Evolutionary conservation across 2,797 vertebrate species (phyloP), one percentile per base, ranked within the genome.

Genomic region (Babyrousa celebensis): DNA sequence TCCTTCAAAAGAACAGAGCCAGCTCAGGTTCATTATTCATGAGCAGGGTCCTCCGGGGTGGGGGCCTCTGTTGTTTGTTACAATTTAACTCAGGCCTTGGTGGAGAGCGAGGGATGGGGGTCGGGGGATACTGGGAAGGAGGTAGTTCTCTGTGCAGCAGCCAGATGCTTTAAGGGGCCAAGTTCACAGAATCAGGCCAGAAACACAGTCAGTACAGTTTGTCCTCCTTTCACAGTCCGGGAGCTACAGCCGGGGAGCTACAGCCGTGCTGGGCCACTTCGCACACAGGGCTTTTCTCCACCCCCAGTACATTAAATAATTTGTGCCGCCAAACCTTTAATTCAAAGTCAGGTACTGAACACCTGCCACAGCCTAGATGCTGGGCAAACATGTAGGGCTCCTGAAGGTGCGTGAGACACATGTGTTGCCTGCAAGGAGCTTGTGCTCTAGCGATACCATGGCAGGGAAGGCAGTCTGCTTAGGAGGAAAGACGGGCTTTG

Each of bases 1-100:
- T 77, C 70, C 96, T 95, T 95, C 85, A 58, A 91, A 94, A 91
- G 86, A 74, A 12, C 0, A 8, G 40, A 88, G 71, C 77, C 27
- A 17, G 15, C 52, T 32, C 15, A 5, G 17, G 71, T 70, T 96
- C 84, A 94, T 89, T 93, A 80, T 83, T 93, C 70, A n/a, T 54
- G 85, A 92, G 83, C 32, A 40, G 68, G 23, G 70, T 40, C 80
- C 93, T 74, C 93, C 48, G 8, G 74, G 52, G n/a, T 21, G 43
- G 84, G 67, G 72, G 54, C 29, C 68, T 94, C 75, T 85, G 54
- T 25, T 40, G 40, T 52, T 89, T 23, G 6, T 11, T 63, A 32
- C 40, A 62, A 5, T 56, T 92, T 80, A 74, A 87, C 89, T 56
- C 2, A 5, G 85, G 40, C 62, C 74, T 92, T 32, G 14, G 18